Base-by-base conservation (phyloP, 2,113 vertebrate species). In the Pseudolaguvia tuberculata region DNA sequence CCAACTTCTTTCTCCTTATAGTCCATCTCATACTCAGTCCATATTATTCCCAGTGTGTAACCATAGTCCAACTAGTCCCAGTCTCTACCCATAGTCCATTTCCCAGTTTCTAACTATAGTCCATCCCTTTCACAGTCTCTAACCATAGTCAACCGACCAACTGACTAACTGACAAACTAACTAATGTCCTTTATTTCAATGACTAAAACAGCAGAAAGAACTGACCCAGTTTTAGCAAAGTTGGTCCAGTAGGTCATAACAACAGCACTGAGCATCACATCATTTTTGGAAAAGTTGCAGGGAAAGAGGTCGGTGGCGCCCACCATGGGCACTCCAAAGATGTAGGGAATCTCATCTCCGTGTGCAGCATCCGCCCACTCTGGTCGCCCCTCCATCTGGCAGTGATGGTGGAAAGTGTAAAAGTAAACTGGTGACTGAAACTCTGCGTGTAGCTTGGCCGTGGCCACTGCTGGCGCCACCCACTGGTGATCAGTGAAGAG, bases 181-280 rank as follows among this genome's bases (percentile, higher is more conserved):
- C n/a, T n/a, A 35, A 39, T 61, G 17, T 14, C 5, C 35, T 21
- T 3, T 23, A 23, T n/a, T n/a, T 23, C 5, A 42, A 11, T 4
- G 1, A 47, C 23, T 13, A 15, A 48, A 48, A 66, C 8, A 27
- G 4, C 35, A 63, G 10, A 27, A 20, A 63, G 72, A 63, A 93
- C 93, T 91, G 72, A 92, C 95, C 95, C 94, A 0, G 93, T 94
- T 87, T 96, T 96, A 78, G 95, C 95, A 53, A 96, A 97, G 89
- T 96, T 97, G 90, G 95, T 97, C 95, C 95, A 97, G 88, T 97
- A 97, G 52, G 95, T 96, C 95, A 96, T 96, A 80, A 97, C 94
- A 2, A 97, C 94, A 0, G 95, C 94, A 12, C 94, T 96, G 85
- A 95, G 93, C 94, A 97, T 97, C 7, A 97, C 91, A 0, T 98